Base-by-base conservation (phyloP, 2,888 invertebrate genomes). In the Strigamia maritima region DNA sequence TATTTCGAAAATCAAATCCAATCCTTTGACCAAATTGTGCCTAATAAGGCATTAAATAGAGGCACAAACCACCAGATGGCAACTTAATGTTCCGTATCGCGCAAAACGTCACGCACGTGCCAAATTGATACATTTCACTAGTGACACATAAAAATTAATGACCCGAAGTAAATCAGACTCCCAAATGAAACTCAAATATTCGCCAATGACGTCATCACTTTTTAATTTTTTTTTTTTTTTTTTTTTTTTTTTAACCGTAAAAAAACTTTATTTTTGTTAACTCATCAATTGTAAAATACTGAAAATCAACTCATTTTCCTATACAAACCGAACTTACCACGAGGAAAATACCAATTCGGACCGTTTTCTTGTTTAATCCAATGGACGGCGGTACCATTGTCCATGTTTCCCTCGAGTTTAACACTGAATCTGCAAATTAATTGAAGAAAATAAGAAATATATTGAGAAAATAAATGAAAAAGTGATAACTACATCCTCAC, bases 61-160 rank as follows among this genome's bases (percentile, higher is more conserved):
- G 2, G 8, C 60, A 6, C 10, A 60, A 24, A 60, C 60, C 60
- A 60, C 60, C 60, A 60, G 60, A 60, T 60, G 60, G 60, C 60
- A 60, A 19, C 24, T 60, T 60, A 60, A 60, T 60, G 60, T 19
- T 19, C 60, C 60, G 22, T 60, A 19, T 22, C 60, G 60, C 2
- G 60, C 22, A 6, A 60, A 60, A 19, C 60, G 60, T 19, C 60
- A 60, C 60, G 60, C 60, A 60, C 60, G 60, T 60, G 60, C 10
- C 60, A 60, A 60, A 60, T 60, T 60, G 60, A 60, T 60, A 60
- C 60, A 60, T 60, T 60, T 60, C 44, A 60, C 60, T 60, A 60
- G 60, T 60, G 60, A 60, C 60, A 60, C 60, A 60, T 60, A 60
- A 60, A 60, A 60, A 60, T 60, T 60, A 60, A 60, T 60, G 60